Base-by-base conservation (phyloP, 2,888 invertebrate genomes). In the Cyclophora punctaria region DNA sequence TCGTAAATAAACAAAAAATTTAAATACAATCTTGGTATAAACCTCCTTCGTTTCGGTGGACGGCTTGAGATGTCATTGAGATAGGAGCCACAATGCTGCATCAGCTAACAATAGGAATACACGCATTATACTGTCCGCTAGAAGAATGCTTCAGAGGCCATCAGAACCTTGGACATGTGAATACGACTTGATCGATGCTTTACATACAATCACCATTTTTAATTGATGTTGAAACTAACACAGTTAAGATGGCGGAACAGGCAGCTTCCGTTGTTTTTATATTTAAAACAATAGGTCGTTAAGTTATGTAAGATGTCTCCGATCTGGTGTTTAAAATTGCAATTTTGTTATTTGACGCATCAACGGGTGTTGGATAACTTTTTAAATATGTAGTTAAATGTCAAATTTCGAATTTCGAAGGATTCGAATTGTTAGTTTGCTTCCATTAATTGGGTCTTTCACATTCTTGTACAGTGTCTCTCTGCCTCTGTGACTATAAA, bases 11-110 rank as follows among this genome's bases (percentile, higher is more conserved):
- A 52, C 52, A 48, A 51, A 44, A 1, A 33, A 42, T 42, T 46
- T 34, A 43, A 41, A 46, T 37, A 37, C 37, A 37, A 37, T 37
- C 37, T 37, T 5, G 5, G 35, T 54, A 41, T 44, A 46, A 50
- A 42, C 53, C 51, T 46, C 46, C 48, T 53, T 53, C 51, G 45
- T 55, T 51, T 67, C 68, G 66, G 60, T 67, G 71, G 74, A 78
- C 69, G 72, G 70, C 70, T 67, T 62, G 68, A 68, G 83, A 86
- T 86, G 84, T 80, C 83, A 84, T 84, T 85, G 83, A 83, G 84
- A 86, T 85, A 82, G 66, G 51, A 51, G 35, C 53, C 44, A 59
- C 59, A 60, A 57, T 57, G 45, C 48, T 50, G 42, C 7, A 20
- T 20, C 46, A 46, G 61, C 63, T 68, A 78, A 83, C 83, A 83